A percentile compares a stretch with the other conserved stretches of the same genome.
Conservation (phyloP, 1,140 invertebrate species). For the Stegodyphus dumicola region DNA sequence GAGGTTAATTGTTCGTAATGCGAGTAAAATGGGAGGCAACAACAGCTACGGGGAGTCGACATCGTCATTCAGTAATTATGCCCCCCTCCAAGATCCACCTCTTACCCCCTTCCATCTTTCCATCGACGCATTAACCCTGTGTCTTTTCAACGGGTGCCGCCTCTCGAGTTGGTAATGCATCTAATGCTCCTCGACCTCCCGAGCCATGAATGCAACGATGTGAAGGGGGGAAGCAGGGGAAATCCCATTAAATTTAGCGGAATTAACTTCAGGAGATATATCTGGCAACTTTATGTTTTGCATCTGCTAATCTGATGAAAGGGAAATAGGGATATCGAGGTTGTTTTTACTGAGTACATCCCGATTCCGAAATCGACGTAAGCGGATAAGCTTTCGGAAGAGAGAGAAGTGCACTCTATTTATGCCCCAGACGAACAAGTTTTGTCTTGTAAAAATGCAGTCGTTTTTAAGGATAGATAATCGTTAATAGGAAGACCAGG, state of each 20-base stretch:
- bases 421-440: no score
- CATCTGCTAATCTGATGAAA: neutral
- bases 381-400: neutral
- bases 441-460: no score
- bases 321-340: no score
- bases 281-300: neutral
- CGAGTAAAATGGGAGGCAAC: constrained; percentile 14
- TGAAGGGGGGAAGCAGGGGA: neutral
- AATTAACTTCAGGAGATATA: constrained; percentile 10
- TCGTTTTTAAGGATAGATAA: no score
- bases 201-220: neutral
- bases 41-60: constrained; percentile 6
- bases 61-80: constrained; percentile 34
- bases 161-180: neutral
- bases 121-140: constrained; percentile 24
- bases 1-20: constrained; percentile 36
- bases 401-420: no score
- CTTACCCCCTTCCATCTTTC: neutral
- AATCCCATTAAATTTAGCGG: constrained; percentile 38
- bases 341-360: no score
- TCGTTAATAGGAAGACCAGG: no score
- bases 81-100: neutral
- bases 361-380: neutral
- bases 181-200: neutral
- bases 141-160: constrained; percentile 9